These are phyloP conservation scores for Telmatochromis sp. DNA, from an alignment of 2,113 vertebrate species.

Conservation along the genomic window DNA sequence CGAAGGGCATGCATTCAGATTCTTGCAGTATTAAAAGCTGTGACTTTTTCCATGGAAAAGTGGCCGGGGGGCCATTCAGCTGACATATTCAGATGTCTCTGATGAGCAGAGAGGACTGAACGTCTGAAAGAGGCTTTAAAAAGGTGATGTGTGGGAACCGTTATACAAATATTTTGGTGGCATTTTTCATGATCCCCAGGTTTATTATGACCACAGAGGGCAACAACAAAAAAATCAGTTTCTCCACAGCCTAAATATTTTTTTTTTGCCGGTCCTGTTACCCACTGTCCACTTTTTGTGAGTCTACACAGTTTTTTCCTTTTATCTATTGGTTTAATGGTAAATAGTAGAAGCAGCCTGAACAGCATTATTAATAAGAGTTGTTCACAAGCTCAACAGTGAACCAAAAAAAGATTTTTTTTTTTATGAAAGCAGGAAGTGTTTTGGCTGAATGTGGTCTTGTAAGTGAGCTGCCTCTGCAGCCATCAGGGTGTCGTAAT, in stretches of 20 bases:
- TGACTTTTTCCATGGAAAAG: not conserved
- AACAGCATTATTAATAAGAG: not conserved
- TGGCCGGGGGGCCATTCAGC: not conserved
- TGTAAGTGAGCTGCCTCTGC: not conserved
- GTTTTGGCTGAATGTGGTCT: not conserved
- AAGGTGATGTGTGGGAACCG: not conserved
- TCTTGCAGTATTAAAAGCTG: not conserved
- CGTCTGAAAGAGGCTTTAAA: not conserved
- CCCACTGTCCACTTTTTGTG: not conserved
- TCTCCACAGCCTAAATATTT: not conserved
- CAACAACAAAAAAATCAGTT: not conserved
- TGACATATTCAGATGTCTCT: not conserved
- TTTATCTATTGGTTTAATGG: not conserved
- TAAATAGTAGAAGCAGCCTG: not conserved
- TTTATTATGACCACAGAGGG: not conserved
- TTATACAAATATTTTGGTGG: not conserved
- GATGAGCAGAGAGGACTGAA: not conserved
- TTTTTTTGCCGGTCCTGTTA: not conserved
- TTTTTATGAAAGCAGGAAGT: not conserved
- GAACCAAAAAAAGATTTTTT: not conserved
- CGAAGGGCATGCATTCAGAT: not conserved
- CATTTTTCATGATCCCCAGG: not conserved
- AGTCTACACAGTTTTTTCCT: not conserved
- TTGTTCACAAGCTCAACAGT: not conserved
- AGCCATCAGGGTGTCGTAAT: not conserved